Percentiles rank a stretch among this genome's conserved stretches.
phyloP scores from a whole-genome alignment of 1,140 invertebrate genomes.

The Cotesia vestalis region DNA sequence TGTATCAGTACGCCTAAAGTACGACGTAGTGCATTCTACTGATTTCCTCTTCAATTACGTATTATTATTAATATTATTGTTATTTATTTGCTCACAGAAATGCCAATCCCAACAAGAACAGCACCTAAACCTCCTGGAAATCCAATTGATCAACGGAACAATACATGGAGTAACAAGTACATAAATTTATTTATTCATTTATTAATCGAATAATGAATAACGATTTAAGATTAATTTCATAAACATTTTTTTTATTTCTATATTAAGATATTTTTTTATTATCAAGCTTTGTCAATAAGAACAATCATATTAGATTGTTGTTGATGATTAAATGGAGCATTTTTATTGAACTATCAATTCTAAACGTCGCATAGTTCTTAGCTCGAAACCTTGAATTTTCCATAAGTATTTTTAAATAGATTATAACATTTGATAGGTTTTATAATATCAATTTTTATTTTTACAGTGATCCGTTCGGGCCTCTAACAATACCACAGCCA shows the following conservation, averaged over 20 bases:
- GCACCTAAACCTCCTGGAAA: conserved; percentile 57
- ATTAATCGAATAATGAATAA: background rate
- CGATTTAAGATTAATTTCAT: too few relatives aligned
- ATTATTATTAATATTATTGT: conserved; percentile 1
- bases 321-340: too few relatives aligned
- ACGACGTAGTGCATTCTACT: conserved; percentile 26
- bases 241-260: conserved; percentile 29
- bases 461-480: conserved; percentile 52
- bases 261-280: conserved; percentile 20
- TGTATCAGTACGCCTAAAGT: conserved; percentile 17
- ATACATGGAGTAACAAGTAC: conserved; percentile 54
- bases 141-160: conserved; percentile 43
- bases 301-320: too few relatives aligned
- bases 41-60: conserved; percentile 27
- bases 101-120: conserved; percentile 59
- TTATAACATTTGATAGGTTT: conserved; percentile 4
- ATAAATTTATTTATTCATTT: conserved; percentile 31
- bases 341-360: too few relatives aligned
- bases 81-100: conserved; percentile 48
- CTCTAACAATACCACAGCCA: conserved; percentile 43
- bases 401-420: background rate
- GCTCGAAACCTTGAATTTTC: background rate
- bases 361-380: too few relatives aligned
- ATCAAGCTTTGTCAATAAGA: too few relatives aligned
- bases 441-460: conserved; percentile 9